Evolutionary conservation across 64 coral and sea anemone species (phyloP).

Genomic region (Pocillopora verrucosa): DNA sequence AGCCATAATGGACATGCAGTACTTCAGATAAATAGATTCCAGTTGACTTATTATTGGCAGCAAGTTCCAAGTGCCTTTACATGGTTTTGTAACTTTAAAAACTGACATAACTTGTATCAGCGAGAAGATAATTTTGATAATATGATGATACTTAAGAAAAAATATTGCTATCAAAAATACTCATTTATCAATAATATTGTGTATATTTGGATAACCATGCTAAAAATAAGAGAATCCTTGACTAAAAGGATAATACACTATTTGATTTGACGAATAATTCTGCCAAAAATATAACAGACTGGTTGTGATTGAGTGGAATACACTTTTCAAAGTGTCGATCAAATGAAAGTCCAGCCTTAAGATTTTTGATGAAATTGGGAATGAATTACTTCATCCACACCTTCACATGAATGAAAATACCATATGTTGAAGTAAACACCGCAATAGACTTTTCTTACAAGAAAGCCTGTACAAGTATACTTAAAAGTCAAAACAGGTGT

Average conservation of each 20-base stretch:
- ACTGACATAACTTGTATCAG: not conserved
- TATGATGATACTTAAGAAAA: not conserved
- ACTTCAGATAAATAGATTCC: no score
- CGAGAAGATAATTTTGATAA: not conserved
- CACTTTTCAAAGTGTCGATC: not conserved
- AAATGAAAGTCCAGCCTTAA: no score
- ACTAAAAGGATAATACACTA: not conserved
- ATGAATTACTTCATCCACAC: no score
- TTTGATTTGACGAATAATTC: not conserved
- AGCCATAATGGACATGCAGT: no score
- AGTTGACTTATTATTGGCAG: no score
- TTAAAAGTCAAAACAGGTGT: no score
- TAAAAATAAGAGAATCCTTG: not conserved
- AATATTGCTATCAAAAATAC: constrained; percentile 34
- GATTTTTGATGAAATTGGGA: no score
- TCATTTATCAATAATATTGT: not conserved
- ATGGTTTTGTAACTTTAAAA: not conserved
- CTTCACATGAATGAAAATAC: no score
- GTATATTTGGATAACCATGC: not conserved
- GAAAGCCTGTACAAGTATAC: no score
- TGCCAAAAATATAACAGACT: not conserved
- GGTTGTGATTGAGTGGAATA: not conserved
- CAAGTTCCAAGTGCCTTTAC: not conserved
- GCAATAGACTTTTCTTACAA: no score
- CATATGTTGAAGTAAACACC: no score